These are phyloP conservation scores for Halcyon leucocephala DNA, from an alignment of 2,797 vertebrate genomes.

Conservation along the genomic window DNA sequence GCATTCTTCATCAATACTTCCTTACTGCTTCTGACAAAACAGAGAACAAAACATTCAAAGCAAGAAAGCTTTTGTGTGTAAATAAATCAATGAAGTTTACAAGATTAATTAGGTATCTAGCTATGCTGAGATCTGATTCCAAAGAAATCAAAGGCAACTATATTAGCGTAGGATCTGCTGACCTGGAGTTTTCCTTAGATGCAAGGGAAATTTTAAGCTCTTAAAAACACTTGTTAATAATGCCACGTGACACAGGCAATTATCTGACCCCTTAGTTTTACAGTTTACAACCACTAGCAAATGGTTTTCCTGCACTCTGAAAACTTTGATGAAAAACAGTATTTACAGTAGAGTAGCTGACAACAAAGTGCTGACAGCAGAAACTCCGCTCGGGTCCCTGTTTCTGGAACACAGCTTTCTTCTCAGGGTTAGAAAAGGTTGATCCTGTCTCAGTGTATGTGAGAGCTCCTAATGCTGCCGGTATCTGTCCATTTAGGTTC, in stretches of 20 bases:
- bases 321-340: background rate
- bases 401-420: background rate
- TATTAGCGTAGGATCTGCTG: background rate
- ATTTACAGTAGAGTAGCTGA: background rate
- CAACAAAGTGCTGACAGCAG: background rate
- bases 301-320: background rate
- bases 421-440: background rate
- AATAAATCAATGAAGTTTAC: conserved; percentile 7
- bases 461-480: background rate
- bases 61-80: background rate
- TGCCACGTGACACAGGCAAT: background rate
- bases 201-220: background rate
- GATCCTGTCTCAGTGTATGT: background rate
- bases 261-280: background rate
- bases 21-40: conserved; percentile 4
- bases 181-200: background rate
- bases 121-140: background rate
- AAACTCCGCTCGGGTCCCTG: background rate
- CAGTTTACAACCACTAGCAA: background rate
- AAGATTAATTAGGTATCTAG: background rate
- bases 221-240: background rate
- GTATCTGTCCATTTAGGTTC: background rate
- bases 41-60: conserved; percentile 16
- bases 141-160: background rate
- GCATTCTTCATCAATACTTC: conserved; percentile 32